Base-by-base conservation (phyloP, 2,888 invertebrate genomes). In the Pemphredon lugubris region DNA sequence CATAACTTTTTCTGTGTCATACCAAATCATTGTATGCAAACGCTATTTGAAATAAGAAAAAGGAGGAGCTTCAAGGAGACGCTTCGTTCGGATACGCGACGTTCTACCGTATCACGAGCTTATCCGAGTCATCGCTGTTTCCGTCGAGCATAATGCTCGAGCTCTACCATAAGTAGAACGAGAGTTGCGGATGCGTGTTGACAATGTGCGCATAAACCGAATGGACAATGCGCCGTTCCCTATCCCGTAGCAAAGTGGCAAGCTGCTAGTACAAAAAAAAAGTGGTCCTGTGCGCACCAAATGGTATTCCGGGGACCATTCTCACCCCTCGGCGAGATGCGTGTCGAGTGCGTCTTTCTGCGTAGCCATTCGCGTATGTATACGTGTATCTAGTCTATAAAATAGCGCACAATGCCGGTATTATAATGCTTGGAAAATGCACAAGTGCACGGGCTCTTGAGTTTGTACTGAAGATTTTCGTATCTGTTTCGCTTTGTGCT, bases 401-500 rank as follows among this genome's bases (percentile, higher is more conserved):
- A 83, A 77, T 76, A 80, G 73, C 79, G 61, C 73, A 85, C 81
- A 80, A 75, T 77, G 73, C 9, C 34, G 51, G 67, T 45, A 77
- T 79, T 73, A 73, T 73, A 57, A 68, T 59, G 48, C 57, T 30
- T 21, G 63, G 61, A 64, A 73, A 77, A 77, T 80, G 79, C 75
- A 76, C 81, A 79, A 83, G 82, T 83, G 77, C 81, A 84, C 80
- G 84, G 82, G 78, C 83, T 86, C 84, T 87, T 86, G 85, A 88
- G 83, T 87, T 86, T 86, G 74, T 77, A 80, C 82, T 75, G 80
- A 84, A 87, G 87, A 87, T 85, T 86, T 82, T 71, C 73, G 79
- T 75, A 82, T 75, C 78, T 72, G 63, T 58, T 32, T 69, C 71
- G 75, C 65, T 82, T 77, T 79, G 72, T 81, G 65, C 30, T 59